Evolutionary conservation across 1,140 invertebrate genomes (phyloP).

Genomic region (Drosophila willistoni): DNA sequence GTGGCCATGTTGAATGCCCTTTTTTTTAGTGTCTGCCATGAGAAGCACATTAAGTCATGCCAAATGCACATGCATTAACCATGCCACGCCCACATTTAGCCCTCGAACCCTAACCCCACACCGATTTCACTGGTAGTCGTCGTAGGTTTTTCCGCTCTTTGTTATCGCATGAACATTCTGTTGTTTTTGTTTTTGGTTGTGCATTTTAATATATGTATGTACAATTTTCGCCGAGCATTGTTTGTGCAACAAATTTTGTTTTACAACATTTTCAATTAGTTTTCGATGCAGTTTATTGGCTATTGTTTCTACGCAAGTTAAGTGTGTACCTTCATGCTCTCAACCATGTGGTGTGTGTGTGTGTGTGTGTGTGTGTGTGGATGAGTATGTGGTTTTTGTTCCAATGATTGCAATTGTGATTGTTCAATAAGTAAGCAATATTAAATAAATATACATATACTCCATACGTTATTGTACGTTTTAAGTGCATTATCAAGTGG

Average conservation of each 20-base stretch:
- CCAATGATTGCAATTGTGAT: constrained; percentile 35
- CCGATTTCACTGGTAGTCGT: no score
- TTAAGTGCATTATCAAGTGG: constrained; percentile 23
- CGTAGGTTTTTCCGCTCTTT: neutral
- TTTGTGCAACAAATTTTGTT: constrained; percentile 67
- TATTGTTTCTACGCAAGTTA: constrained; percentile 74
- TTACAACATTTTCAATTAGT: constrained; percentile 77
- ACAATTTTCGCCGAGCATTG: constrained; percentile 36
- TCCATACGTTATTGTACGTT: neutral
- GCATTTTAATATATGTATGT: constrained; percentile 68
- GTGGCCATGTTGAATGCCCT: constrained; percentile 40
- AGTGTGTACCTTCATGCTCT: constrained; percentile 43
- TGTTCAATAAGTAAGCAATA: constrained; percentile 50
- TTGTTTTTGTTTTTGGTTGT: constrained; percentile 30
- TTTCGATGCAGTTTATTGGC: constrained; percentile 74
- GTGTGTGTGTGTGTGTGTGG: neutral
- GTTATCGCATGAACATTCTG: constrained; percentile 17
- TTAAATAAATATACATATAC: constrained; percentile 36
- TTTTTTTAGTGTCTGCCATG: constrained; percentile 12
- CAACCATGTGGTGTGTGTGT: constrained; percentile 16
- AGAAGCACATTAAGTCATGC: constrained; percentile 41
- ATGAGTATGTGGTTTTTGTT: constrained; percentile 27
- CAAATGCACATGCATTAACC: constrained; percentile 6
- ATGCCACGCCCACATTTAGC: constrained; percentile 6
- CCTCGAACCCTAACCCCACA: neutral